Evolutionary conservation across 2,113 vertebrate species (phyloP).

Genomic region (Lophochroa leadbeateri): DNA sequence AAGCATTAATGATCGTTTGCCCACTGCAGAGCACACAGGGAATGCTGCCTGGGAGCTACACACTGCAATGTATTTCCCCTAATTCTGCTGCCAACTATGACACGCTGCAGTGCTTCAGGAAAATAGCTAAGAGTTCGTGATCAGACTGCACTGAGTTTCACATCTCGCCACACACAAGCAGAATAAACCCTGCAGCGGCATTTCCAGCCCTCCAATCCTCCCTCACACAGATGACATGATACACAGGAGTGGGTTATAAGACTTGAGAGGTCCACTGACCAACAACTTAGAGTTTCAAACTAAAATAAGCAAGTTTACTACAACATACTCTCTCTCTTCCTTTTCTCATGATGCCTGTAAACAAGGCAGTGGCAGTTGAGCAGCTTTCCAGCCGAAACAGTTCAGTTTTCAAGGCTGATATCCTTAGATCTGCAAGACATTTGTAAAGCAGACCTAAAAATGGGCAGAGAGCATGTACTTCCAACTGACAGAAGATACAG

Average conservation of each 20-base stretch:
- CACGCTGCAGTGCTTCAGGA: not conserved
- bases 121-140: not conserved
- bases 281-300: not conserved
- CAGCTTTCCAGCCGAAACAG: not conserved
- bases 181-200: not conserved
- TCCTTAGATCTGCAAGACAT: not conserved
- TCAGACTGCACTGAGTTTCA: not conserved
- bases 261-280: not conserved
- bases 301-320: not conserved
- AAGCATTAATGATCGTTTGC: not conserved
- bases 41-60: not conserved
- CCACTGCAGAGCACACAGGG: not conserved
- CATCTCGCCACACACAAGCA: not conserved
- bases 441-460: not conserved
- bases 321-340: not conserved
- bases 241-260: not conserved
- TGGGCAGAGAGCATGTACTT: not conserved
- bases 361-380: not conserved
- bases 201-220: not conserved
- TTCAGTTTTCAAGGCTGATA: not conserved
- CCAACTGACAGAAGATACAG: not conserved
- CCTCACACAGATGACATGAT: not conserved
- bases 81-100: not conserved
- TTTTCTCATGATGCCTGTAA: not conserved
- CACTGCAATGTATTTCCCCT: not conserved